phyloP scores from a whole-genome alignment of 2,797 vertebrate species.

The Crenuchus spilurus region DNA sequence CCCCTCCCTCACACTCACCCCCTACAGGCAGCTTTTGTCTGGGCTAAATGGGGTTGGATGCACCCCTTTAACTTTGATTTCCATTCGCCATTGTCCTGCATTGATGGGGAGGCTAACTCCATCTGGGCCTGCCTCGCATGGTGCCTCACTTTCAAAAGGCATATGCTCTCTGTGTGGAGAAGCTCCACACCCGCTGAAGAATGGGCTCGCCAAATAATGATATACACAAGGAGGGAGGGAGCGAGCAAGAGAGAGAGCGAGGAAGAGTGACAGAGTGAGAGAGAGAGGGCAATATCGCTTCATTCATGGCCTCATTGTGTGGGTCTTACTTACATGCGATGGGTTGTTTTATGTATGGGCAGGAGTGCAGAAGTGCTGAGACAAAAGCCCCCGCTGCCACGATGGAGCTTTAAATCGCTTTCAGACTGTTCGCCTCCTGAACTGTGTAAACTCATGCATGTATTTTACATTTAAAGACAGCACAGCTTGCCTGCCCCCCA shows the following conservation, averaged over 20 bases:
- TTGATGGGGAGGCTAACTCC: conserved; percentile 83
- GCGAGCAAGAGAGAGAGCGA: conserved; percentile 20
- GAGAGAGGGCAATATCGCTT: conserved; percentile 60
- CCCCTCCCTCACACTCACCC: conserved; percentile 86
- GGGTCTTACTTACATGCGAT: conserved; percentile 68
- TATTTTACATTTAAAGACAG: conserved; percentile 59
- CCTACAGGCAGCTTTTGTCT: conserved; percentile 92
- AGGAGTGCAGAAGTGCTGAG: conserved; percentile 73
- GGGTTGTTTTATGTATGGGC: conserved; percentile 78
- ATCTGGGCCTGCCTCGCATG: conserved; percentile 88
- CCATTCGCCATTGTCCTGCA: conserved; percentile 82
- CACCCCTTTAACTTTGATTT: conserved; percentile 87
- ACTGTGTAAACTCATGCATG: conserved; percentile 64
- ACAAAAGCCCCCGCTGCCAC: conserved; percentile 72
- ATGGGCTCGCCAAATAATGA: conserved; percentile 68
- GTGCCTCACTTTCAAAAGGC: conserved; percentile 84
- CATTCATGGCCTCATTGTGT: conserved; percentile 80
- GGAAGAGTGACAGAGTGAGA: conserved; percentile 30
- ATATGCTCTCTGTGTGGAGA: conserved; percentile 81
- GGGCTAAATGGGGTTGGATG: conserved; percentile 80
- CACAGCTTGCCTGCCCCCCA: conserved; percentile 60
- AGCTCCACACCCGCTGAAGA: conserved; percentile 75
- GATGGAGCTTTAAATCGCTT: conserved; percentile 78
- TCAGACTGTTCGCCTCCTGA: conserved; percentile 76
- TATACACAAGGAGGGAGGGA: conserved; percentile 49